A percentile compares a stretch with the other conserved stretches of the same genome.
phyloP scores from a whole-genome alignment of 2,797 vertebrate genomes.

The Arrhamphus sclerolepis region DNA sequence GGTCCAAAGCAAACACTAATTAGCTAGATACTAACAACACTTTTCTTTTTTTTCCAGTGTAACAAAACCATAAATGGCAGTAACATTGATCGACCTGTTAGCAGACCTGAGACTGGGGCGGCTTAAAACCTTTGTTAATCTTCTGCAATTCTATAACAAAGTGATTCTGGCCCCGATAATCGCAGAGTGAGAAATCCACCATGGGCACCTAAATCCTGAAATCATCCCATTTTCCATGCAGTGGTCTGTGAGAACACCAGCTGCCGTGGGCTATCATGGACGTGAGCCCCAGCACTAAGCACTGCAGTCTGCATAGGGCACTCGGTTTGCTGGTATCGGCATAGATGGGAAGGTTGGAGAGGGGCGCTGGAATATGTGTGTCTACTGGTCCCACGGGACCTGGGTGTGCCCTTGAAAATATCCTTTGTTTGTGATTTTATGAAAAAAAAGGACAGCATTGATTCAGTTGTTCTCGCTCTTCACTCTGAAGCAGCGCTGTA shows the following conservation, averaged over 20 bases:
- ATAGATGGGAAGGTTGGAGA: slow-evolving; percentile 25
- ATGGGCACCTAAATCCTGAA: slow-evolving; percentile 79
- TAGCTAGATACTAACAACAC: slow-evolving; percentile 7
- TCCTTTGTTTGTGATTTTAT: slow-evolving; percentile 57
- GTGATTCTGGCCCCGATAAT: slow-evolving; percentile 60
- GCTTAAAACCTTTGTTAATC: slow-evolving; percentile 57
- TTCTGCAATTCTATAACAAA: slow-evolving; percentile 61
- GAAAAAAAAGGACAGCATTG: slow-evolving; percentile 55
- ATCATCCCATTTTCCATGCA: slow-evolving; percentile 82
- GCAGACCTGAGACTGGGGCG: slow-evolving; percentile 26
- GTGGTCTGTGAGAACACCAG: slow-evolving; percentile 83
- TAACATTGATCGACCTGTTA: slow-evolving; percentile 17
- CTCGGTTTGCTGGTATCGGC: slow-evolving; percentile 36
- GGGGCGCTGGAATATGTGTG: slow-evolving; percentile 34
- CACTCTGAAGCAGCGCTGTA: slow-evolving; percentile 24
- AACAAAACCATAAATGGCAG: slow-evolving; percentile 23
- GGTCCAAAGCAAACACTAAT: slow-evolving; percentile 55
- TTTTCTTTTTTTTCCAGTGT: slow-evolving; percentile 30
- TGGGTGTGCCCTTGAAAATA: slow-evolving; percentile 53
- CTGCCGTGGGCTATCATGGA: slow-evolving; percentile 74
- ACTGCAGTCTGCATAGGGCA: slow-evolving; percentile 56
- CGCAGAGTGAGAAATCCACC: slow-evolving; percentile 66
- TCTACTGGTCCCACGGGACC: slow-evolving; percentile 13
- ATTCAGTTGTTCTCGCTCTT: slow-evolving; percentile 52
- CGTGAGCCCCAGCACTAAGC: slow-evolving; percentile 70